These are phyloP conservation scores for Coreius guichenoti DNA, from an alignment of 2,797 vertebrate genomes.

Conservation along the genomic window DNA sequence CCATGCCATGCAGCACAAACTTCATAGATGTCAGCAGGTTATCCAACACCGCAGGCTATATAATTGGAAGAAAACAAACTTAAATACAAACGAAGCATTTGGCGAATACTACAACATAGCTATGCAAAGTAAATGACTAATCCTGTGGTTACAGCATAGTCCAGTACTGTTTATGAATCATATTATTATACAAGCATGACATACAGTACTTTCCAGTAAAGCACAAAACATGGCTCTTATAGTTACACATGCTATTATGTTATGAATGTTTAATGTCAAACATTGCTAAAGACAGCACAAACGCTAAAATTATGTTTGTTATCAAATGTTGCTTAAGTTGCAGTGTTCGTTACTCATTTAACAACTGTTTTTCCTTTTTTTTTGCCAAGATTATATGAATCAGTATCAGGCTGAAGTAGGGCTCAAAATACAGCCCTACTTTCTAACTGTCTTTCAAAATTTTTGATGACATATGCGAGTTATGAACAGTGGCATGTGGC, in stretches of 20 bases:
- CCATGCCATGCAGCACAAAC: constrained; percentile 80
- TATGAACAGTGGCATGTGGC: not conserved
- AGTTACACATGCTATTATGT: not conserved
- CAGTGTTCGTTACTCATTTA: not conserved
- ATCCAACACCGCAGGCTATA: constrained; percentile 77
- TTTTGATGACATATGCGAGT: not conserved
- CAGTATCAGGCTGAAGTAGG: not conserved
- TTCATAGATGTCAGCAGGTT: constrained; percentile 82
- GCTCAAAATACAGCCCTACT: not conserved
- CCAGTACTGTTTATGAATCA: not conserved
- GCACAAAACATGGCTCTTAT: not conserved
- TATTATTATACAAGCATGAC: not conserved
- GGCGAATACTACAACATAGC: not conserved
- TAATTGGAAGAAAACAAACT: not conserved
- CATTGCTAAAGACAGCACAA: not conserved
- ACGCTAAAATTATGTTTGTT: not conserved
- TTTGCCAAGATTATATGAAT: not conserved
- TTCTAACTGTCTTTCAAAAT: not conserved
- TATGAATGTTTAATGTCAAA: not conserved
- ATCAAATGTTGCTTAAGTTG: not conserved
- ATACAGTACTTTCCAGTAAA: not conserved
- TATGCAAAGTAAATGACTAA: not conserved
- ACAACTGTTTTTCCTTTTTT: not conserved
- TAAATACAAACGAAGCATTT: not conserved
- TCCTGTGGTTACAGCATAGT: not conserved